Conservation (phyloP, 1,140 invertebrate genomes). For the Zaprionus inermis region DNA sequence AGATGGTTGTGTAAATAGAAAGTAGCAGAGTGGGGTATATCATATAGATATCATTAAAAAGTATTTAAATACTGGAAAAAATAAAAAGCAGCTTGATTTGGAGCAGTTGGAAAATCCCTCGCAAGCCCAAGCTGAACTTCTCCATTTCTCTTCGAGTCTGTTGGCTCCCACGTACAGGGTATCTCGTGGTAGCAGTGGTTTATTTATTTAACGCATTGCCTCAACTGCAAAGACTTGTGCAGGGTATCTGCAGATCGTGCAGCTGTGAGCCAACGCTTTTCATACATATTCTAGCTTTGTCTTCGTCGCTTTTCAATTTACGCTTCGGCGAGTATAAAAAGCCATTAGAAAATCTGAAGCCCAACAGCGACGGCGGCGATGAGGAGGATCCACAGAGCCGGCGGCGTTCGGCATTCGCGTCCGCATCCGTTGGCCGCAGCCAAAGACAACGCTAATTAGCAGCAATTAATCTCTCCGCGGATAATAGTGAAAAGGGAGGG, state of each 20-base stretch:
- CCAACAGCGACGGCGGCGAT: conserved; percentile 14
- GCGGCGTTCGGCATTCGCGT: conserved; percentile 20
- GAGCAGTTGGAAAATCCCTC: no score
- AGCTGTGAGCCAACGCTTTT: not conserved
- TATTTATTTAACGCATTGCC: not conserved
- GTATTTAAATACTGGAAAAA: no score
- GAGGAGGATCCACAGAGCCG: conserved; percentile 10
- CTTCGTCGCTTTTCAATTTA: conserved; percentile 30
- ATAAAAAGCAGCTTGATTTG: no score
- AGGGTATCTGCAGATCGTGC: not conserved
- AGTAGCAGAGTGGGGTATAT: no score
- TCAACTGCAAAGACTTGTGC: not conserved
- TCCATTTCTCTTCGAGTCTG: no score
- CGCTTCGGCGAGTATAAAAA: conserved; percentile 30
- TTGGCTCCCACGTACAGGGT: no score
- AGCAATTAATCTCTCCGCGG: conserved; percentile 50
- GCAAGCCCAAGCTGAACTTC: no score
- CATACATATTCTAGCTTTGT: not conserved
- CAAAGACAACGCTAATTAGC: conserved; percentile 52
- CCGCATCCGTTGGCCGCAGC: conserved; percentile 1
- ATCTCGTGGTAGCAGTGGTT: no score
- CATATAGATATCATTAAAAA: no score
- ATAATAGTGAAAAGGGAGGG: not conserved
- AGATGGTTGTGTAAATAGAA: no score
- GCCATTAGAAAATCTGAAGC: conserved; percentile 22